Conservation (phyloP, 2,113 vertebrate genomes). For the Oncorhynchus tshawytscha region DNA sequence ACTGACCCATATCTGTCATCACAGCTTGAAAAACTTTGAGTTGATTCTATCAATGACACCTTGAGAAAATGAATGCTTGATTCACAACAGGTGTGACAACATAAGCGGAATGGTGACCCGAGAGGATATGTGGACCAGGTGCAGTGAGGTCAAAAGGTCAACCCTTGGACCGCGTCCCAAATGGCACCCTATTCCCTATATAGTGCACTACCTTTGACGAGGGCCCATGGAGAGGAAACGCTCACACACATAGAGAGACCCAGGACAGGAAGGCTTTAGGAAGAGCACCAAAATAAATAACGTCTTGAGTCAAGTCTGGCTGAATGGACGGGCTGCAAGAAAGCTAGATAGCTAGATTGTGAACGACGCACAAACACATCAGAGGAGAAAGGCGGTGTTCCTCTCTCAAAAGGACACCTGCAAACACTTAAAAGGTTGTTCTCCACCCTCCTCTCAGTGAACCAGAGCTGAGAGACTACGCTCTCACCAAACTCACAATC, state of each 20-base stretch:
- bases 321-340: background rate
- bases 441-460: constrained; percentile 26
- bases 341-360: background rate
- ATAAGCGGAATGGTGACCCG: background rate
- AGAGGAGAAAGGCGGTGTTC: constrained; percentile 1
- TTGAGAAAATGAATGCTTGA: background rate
- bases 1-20: background rate
- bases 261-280: constrained; percentile 8
- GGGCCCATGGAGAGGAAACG: constrained; percentile 1
- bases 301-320: constrained; percentile 21
- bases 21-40: background rate
- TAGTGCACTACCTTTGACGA: too few relatives aligned
- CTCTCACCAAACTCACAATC: constrained; percentile 18
- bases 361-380: background rate
- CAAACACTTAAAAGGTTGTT: constrained; percentile 45
- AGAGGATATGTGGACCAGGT: background rate
- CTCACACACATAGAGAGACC: background rate
- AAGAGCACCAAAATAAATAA: constrained; percentile 1
- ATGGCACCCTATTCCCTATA: background rate
- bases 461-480: constrained; percentile 42
- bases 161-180: background rate
- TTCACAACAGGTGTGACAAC: background rate
- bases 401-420: constrained; percentile 51
- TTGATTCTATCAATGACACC: background rate
- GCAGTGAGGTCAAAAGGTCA: background rate